Percentiles rank a stretch among this genome's conserved stretches.
phyloP scores from a whole-genome alignment of 2,797 vertebrate genomes.

The Eupleurogrammus muticus region DNA sequence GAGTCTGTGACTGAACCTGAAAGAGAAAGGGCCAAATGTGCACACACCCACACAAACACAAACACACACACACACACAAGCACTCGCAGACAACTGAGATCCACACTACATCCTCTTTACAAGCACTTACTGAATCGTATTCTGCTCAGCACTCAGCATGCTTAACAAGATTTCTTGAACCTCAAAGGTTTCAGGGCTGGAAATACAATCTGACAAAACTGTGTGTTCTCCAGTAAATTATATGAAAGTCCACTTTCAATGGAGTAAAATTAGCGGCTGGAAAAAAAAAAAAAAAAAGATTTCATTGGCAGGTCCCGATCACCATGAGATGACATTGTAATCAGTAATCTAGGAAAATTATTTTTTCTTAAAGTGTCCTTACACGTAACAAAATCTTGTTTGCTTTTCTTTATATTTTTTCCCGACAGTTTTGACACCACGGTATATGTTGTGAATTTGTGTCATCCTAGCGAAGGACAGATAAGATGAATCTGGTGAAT shows the following conservation, averaged over 20 bases:
- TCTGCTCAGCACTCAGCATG: conserved; percentile 64
- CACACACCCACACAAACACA: conserved; percentile 18
- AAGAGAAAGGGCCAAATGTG: conserved; percentile 50
- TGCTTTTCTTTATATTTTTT: not conserved
- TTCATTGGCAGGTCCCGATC: conserved; percentile 15
- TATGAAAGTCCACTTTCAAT: conserved; percentile 19
- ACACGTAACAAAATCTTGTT: not conserved
- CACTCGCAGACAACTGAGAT: conserved; percentile 18
- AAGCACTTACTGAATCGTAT: conserved; percentile 52
- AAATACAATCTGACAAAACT: conserved; percentile 35
- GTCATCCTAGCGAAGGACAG: not conserved
- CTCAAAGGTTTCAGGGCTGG: conserved; percentile 6
- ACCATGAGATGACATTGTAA: conserved; percentile 5
- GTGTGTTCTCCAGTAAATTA: conserved; percentile 12
- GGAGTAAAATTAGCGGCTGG: conserved; percentile 15
- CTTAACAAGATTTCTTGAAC: conserved; percentile 32
- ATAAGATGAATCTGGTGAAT: not conserved
- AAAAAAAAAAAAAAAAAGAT: not conserved
- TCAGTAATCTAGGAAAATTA: conserved; percentile 14
- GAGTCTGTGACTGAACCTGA: conserved; percentile 54
- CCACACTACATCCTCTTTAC: conserved; percentile 39
- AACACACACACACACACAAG: conserved; percentile 1
- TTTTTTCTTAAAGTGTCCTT: not conserved
- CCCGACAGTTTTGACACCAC: not conserved
- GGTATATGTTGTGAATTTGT: not conserved